Evolutionary conservation across 2,888 invertebrate species (phyloP), one percentile per base, ranked within the genome.

Genomic region (Scaptomyza polygonia): DNA sequence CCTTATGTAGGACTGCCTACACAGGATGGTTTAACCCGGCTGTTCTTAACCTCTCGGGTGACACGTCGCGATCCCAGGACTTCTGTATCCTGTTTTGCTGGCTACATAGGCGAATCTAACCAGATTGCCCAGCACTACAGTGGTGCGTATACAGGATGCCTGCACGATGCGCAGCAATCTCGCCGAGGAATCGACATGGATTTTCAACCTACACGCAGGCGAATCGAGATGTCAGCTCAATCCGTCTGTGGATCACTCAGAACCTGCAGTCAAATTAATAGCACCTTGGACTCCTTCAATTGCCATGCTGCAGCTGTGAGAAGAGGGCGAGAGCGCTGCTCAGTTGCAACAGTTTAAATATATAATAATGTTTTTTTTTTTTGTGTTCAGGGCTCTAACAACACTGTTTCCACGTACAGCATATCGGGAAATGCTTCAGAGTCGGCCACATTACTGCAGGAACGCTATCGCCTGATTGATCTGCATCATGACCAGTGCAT

Each of bases 341-440:
- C 5, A 34, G 5, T 34, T 2, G 12, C 12, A 12, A 32, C 5
- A 29, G 5, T 12, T 34, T 3, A 9, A 27, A 14, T 25, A 14
- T 32, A 5, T 40, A 8, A 34, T 7, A 16, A 11, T 16, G 30
- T 11, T 4, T 11, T 9, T 40, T 29, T 32, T 11, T 4, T 11
- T 9, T 40, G 25, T 32, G 6, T 8, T 5, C 18, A 89, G 89
- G 89, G 90, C 7, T 75, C 86, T n/a, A 84, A 89, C 54, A 89
- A 88, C 52, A 89, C 90, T 4, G 68, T 88, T 27, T 39, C 71
- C 39, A 82, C 84, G 0, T 90, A 89, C 34, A 62, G 73, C 47
- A 89, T 90, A 39, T 90, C 89, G 1, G 84, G 89, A n/a, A 90
- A 90, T 65, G 89, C 89, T 14, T 80, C 89, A 0, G 90, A 89